These are phyloP conservation scores for Molossus molossus DNA, from an alignment of 2,797 vertebrate species.

Conservation along the genomic window DNA sequence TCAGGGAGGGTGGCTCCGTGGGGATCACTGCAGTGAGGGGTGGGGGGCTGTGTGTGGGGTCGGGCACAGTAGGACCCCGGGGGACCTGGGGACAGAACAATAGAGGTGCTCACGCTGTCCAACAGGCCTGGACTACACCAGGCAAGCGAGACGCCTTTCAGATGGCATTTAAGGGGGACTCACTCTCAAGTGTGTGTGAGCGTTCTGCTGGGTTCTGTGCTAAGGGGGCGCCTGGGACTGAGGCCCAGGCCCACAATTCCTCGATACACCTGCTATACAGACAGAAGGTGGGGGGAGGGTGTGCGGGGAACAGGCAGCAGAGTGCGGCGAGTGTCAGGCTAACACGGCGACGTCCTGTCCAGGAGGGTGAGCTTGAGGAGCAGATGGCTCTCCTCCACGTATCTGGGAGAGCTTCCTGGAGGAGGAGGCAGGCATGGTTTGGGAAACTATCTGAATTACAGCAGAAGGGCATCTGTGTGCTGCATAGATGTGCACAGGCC, in stretches of 20 bases:
- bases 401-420: constrained; percentile 1
- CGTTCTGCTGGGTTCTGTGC: background rate
- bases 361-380: background rate
- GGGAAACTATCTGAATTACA: background rate
- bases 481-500: background rate
- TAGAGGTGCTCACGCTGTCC: accelerated
- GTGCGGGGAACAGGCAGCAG: background rate
- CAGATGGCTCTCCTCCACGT: background rate
- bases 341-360: background rate
- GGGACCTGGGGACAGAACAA: background rate
- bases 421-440: background rate
- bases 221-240: too few species aligned
- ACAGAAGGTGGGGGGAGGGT: background rate
- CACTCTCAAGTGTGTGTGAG: background rate
- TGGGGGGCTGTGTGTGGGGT: too few species aligned
- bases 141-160: background rate
- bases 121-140: background rate
- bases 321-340: background rate
- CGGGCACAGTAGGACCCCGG: too few species aligned
- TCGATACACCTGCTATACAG: background rate
- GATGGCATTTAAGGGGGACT: background rate
- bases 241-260: background rate
- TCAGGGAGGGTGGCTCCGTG: background rate
- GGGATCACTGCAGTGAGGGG: too few species aligned
- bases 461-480: background rate